A percentile compares a stretch with the other conserved stretches of the same genome.
Conservation (phyloP, 1,140 invertebrate genomes). For the Trichonephila inaurata region DNA sequence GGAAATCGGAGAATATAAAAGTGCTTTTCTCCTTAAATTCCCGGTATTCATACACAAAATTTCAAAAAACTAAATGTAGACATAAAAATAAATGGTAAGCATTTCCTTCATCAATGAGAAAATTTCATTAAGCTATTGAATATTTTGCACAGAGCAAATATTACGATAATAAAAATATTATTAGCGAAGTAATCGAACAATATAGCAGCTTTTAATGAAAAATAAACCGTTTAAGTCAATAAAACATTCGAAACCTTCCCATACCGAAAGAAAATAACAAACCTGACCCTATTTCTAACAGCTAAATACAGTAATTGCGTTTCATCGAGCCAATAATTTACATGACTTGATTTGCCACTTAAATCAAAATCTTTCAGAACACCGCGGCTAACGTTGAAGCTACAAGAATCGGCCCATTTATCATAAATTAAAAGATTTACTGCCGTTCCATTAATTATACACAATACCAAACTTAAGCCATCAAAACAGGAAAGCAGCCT, state of each 20-base stretch:
- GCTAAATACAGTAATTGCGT: background rate
- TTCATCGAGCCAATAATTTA: background rate
- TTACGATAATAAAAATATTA: no score
- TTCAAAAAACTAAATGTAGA: no score
- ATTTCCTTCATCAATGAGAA: no score
- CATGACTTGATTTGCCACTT: background rate
- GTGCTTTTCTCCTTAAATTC: no score
- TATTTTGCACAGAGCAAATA: no score
- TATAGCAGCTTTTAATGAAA: background rate
- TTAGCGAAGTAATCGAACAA: background rate
- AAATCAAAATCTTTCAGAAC: background rate
- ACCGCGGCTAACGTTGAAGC: background rate
- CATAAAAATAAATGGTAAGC: no score
- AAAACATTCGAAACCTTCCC: background rate
- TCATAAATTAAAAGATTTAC: constrained; percentile 24
- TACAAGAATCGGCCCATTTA: background rate
- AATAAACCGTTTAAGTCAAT: background rate
- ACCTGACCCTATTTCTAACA: background rate
- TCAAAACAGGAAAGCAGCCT: background rate
- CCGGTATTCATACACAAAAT: no score
- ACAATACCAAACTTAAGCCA: constrained; percentile 3
- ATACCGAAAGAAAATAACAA: background rate
- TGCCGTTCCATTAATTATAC: background rate
- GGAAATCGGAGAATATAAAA: no score
- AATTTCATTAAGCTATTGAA: no score